Conservation (phyloP, 2,797 vertebrate genomes). For the Acomys russatus region DNA sequence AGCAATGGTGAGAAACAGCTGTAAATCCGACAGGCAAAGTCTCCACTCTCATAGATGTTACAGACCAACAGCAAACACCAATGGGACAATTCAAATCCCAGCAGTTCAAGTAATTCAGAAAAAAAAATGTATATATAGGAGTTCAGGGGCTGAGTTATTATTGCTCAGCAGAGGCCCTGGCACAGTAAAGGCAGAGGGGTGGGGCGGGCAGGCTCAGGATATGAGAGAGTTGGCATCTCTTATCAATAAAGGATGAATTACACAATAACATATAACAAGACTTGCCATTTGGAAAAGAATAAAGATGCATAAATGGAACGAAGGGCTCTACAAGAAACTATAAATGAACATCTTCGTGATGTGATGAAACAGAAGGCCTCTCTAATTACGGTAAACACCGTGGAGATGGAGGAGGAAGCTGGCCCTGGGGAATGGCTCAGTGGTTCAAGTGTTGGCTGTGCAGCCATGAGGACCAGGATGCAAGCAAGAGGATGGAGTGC, state of each 20-base stretch:
- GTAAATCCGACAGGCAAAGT: slow-evolving; percentile 20
- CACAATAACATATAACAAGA: slow-evolving; percentile 38
- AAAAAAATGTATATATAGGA: background rate
- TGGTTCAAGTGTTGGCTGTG: background rate
- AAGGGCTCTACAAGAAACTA: slow-evolving; percentile 45
- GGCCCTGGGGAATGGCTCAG: no score
- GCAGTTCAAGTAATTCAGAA: background rate
- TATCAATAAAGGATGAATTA: slow-evolving; percentile 6
- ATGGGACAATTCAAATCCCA: slow-evolving; percentile 36
- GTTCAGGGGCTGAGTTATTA: background rate
- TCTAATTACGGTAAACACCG: background rate
- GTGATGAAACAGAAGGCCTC: background rate
- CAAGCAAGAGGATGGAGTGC: background rate
- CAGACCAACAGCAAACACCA: background rate
- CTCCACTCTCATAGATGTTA: background rate
- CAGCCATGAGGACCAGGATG: background rate
- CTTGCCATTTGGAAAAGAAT: slow-evolving; percentile 39
- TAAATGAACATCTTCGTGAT: slow-evolving; percentile 30
- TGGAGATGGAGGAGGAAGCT: background rate
- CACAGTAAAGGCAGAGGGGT: background rate
- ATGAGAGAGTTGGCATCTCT: background rate
- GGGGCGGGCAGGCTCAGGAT: background rate
- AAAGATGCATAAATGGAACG: background rate
- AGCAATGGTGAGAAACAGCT: background rate
- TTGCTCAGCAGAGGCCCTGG: background rate